These are phyloP conservation scores for Pristionchus pacificus DNA, from an alignment of 1,140 invertebrate species.

Conservation along the genomic window DNA sequence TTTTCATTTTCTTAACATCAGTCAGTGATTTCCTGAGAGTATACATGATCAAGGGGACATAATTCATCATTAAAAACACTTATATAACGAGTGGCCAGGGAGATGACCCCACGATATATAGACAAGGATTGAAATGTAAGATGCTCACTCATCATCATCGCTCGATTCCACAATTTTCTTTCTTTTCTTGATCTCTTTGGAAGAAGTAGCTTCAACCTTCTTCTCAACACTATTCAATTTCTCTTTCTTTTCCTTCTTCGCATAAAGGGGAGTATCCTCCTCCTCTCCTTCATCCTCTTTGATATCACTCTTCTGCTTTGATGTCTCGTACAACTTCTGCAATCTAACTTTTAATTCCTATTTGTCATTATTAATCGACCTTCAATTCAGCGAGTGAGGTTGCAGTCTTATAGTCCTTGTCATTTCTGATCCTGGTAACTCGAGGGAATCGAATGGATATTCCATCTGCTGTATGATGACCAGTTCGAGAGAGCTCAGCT, in stretches of 20 bases:
- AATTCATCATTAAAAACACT: neutral
- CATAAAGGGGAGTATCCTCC: slow-evolving; percentile 9
- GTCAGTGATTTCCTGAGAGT: neutral
- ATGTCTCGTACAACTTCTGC: slow-evolving; percentile 18
- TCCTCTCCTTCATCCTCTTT: neutral
- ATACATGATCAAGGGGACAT: neutral
- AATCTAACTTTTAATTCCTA: neutral
- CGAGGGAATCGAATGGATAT: slow-evolving; percentile 18
- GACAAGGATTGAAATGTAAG: too few relatives aligned
- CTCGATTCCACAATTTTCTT: too few relatives aligned
- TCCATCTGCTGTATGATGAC: slow-evolving; percentile 11
- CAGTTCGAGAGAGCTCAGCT: slow-evolving; percentile 13
- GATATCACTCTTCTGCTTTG: slow-evolving; percentile 4
- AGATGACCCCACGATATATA: slow-evolving; percentile 14
- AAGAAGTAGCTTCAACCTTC: neutral
- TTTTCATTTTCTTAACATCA: neutral
- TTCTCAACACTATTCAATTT: neutral
- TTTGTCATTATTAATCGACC: neutral
- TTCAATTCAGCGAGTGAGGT: slow-evolving; percentile 6
- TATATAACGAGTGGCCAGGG: neutral
- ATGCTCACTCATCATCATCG: too few relatives aligned
- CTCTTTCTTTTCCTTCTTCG: neutral
- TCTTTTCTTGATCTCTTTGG: too few relatives aligned
- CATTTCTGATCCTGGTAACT: slow-evolving; percentile 8
- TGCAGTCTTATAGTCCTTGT: slow-evolving; percentile 16